These are phyloP conservation scores for Hippasteria phrygiana DNA, from an alignment of 53 echinoderm and acorn worm genomes.

Conservation along the genomic window DNA sequence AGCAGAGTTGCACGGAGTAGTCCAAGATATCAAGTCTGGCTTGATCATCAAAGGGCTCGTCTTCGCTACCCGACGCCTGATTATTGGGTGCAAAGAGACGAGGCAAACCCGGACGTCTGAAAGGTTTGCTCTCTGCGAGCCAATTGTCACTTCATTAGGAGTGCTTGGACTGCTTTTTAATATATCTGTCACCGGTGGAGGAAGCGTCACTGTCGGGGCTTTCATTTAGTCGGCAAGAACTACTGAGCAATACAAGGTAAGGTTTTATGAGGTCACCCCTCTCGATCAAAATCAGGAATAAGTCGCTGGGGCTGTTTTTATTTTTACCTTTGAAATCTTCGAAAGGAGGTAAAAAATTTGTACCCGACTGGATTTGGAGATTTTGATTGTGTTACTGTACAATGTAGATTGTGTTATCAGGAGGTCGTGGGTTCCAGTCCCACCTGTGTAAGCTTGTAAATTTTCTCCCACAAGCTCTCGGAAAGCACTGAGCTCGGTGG, in stretches of 20 bases:
- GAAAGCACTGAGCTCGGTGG: too few species aligned
- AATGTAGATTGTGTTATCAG: too few species aligned
- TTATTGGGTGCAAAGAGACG: neutral
- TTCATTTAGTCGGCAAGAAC: neutral
- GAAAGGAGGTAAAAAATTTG: too few species aligned
- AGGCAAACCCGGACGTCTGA: neutral
- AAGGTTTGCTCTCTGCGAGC: neutral
- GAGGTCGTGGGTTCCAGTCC: too few species aligned
- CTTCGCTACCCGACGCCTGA: neutral
- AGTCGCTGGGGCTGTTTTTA: too few species aligned
- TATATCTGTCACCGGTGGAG: constrained; percentile 18
- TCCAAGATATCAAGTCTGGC: neutral
- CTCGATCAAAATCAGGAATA: neutral
- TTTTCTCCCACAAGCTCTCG: too few species aligned
- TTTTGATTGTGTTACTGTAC: too few species aligned
- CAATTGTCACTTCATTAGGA: constrained; percentile 21
- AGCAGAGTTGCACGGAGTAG: neutral
- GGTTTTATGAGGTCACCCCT: neutral
- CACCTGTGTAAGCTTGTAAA: too few species aligned
- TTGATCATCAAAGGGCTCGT: neutral
- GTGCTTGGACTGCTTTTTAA: neutral
- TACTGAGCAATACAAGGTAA: neutral
- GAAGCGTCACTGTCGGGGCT: neutral
- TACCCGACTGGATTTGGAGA: too few species aligned
- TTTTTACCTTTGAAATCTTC: too few species aligned